phyloP scores from a whole-genome alignment of 2,888 invertebrate genomes.

The Agriopis aurantiaria region DNA sequence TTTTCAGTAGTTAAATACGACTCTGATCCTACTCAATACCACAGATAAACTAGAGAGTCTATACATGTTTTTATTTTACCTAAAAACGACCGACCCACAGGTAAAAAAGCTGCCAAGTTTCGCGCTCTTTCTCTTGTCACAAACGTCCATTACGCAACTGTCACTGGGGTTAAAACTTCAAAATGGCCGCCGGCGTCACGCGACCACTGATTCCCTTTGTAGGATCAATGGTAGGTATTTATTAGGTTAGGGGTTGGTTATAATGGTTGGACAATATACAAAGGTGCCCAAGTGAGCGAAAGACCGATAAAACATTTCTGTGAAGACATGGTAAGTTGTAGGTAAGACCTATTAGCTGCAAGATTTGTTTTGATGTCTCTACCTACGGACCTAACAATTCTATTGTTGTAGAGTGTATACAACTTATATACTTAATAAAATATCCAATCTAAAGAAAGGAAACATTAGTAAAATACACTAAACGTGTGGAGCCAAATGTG shows the following conservation, averaged over 20 bases:
- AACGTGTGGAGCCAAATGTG: too few species aligned
- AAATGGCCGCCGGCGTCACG: constrained; percentile 71
- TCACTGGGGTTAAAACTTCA: constrained; percentile 65
- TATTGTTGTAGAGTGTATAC: too few species aligned
- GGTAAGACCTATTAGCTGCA: too few species aligned
- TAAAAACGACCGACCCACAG: too few species aligned
- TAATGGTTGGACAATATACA: constrained; percentile 10
- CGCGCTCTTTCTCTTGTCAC: constrained; percentile 60
- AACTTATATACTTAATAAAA: too few species aligned
- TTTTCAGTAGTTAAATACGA: too few species aligned
- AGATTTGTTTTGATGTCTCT: too few species aligned
- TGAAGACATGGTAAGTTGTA: too few species aligned
- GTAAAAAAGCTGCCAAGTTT: constrained; percentile 42
- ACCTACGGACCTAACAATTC: too few species aligned
- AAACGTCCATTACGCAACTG: constrained; percentile 57
- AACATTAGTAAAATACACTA: too few species aligned
- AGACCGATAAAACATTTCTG: not conserved
- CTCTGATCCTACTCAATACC: too few species aligned
- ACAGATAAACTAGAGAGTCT: not conserved
- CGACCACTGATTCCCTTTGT: constrained; percentile 62
- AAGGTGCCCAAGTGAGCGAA: constrained; percentile 8
- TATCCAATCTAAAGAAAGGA: too few species aligned
- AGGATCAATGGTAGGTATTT: constrained; percentile 37
- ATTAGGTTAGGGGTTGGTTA: constrained; percentile 26
- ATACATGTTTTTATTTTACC: not conserved